A percentile compares a stretch with the other conserved stretches of the same genome.
These are phyloP conservation scores for Phoebastria nigripes DNA, from an alignment of 2,797 vertebrate species.

Conservation along the genomic window DNA sequence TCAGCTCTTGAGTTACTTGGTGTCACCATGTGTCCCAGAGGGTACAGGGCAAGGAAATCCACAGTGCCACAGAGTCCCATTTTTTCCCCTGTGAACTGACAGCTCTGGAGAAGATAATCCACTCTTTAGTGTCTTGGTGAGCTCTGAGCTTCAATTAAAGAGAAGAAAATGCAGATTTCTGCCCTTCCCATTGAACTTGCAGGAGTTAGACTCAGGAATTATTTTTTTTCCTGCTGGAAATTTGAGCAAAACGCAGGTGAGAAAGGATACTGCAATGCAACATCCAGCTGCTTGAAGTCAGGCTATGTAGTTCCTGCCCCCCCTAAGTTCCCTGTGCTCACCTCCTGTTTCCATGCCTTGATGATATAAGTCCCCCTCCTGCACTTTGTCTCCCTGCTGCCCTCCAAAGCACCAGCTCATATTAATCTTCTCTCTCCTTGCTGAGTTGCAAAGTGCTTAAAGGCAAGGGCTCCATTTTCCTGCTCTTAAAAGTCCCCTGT, in stretches of 20 bases:
- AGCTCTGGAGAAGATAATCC: background rate
- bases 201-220: background rate
- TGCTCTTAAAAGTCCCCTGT: background rate
- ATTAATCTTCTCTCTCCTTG: conserved; percentile 35
- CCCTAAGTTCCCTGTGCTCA: background rate
- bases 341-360: background rate
- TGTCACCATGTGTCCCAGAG: background rate
- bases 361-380: background rate
- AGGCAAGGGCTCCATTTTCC: background rate
- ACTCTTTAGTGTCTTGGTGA: background rate
- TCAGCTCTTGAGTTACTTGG: background rate
- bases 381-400: conserved; percentile 10
- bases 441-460: conserved; percentile 10
- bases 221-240: background rate
- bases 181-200: background rate
- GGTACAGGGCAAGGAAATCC: background rate
- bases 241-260: background rate
- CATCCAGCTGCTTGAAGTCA: background rate
- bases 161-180: background rate
- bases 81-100: background rate
- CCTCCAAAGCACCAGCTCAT: conserved; percentile 9
- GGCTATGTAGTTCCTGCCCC: background rate
- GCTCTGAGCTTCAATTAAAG: background rate
- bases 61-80: background rate
- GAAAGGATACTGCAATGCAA: background rate